Base-by-base conservation (phyloP, 2,797 vertebrate genomes). In the Novumbra hubbsi region DNA sequence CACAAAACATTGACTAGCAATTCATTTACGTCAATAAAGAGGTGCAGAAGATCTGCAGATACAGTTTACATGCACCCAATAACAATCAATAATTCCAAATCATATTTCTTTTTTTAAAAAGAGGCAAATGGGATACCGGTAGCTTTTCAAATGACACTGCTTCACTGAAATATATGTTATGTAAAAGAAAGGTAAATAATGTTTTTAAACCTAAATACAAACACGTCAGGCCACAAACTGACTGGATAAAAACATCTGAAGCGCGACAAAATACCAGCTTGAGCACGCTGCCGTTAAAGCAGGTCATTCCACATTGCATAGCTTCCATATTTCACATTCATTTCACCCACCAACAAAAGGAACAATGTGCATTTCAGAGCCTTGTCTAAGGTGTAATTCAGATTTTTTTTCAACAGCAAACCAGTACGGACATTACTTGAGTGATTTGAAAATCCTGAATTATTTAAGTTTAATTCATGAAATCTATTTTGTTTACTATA, bases 251-350 rank as follows among this genome's bases (percentile, higher is more conserved):
- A 76, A 74, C 71, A 76, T 41, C 67, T 30, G 30, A 8, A 63
- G 38, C 49, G 52, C 57, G 74, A 70, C 17, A 73, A 24, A 62
- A 72, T 73, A 52, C 62, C 74, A 77, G n/a, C 68, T 64, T 76
- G 60, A 71, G 50, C 62, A 17, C 9, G 28, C 17, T 30, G 30
- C 63, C 66, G 73, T 49, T 81, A 84, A 69, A 86, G 78, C 90
- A 85, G 0, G 80, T 84, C 78, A 70, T 85, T 86, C 89, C 78
- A 85, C 90, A 88, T 85, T 77, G 73, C 87, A 90, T 90, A 50
- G 78, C 83, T 87, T 68, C 69, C 71, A 92, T 92, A 83, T 84
- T 84, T 83, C 15, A 85, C 79, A 90, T 87, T 75, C 83, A 82
- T 89, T 57, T 8, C 63, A 65, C 30, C 27, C 15, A 8, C 1